Base-by-base conservation (phyloP, 1,140 invertebrate genomes). In the Hetaerina americana region DNA sequence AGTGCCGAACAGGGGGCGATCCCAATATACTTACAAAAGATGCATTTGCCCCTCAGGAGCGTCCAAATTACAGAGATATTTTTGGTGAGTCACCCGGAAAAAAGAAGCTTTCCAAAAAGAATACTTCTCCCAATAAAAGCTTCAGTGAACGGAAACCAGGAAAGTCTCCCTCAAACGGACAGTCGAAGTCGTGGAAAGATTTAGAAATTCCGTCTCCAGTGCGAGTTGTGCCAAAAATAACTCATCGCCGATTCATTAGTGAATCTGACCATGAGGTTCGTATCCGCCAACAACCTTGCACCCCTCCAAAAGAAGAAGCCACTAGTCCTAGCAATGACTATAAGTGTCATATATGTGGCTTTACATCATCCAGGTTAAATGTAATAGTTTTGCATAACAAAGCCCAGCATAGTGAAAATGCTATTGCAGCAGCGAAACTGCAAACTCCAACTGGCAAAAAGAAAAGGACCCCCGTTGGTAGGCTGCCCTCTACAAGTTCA, bases 361-460 rank as follows among this genome's bases (percentile, higher is more conserved):
- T 89, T 76, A 83, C 83, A 29, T 85, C 87, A 26, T 83, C 83
- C 10, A 82, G 89, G 22, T 78, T 91, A 12, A 90, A 90, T 77
- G 87, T 89, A 28, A 84, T 91, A 73, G 86, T 90, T 71, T 81
- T 85, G 75, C 90, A 92, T 77, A 87, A 87, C 66, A 84, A 83
- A 84, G 88, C 83, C 81, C 88, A 82, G 83, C 87, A 76, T 81
- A 79, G 76, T 69, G 74, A 77, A 80, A 77, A 77, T 80, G 40
- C 71, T 18, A 71, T 73, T 78, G 80, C 70, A 80, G 66, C 78
- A 3, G 40, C 40, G 10, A 57, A 57, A 57, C 40, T 57, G 15
- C 40, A 57, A 12, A 57, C 40, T 57, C 40, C 81, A 26, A 80
- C 80, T 67, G 76, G 79, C 5, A 77, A 75, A 66, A 83, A 82